Base-by-base conservation (phyloP, 2,113 vertebrate species). In the Nansenia antarctica region DNA sequence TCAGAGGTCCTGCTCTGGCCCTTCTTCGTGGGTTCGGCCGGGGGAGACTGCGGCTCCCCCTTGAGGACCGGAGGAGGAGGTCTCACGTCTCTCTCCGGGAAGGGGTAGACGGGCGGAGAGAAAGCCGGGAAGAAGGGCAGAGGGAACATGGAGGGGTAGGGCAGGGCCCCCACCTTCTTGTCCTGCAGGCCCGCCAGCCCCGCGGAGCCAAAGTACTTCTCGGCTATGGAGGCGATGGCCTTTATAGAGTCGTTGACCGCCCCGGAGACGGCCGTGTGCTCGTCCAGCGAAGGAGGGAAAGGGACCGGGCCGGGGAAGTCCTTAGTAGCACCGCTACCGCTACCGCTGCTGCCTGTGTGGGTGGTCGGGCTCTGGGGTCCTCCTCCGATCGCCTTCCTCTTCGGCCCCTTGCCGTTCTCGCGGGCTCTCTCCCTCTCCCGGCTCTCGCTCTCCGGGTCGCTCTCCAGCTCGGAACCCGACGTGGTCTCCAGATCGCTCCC, bases 221-320 rank as follows among this genome's bases (percentile, higher is more conserved):
- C 98, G 79, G 98, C 96, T 90, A 99, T 99, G 88, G 98, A 99
- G 82, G 97, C 98, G 87, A 99, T 99, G 90, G 98, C 97, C 88
- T 98, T 99, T 91, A 99, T 99, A 91, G 98, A 99, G 95, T 99
- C 97, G 92, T 98, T 98, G 82, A 99, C 98, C 77, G 98, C 96
- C 87, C 98, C 98, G 74, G 97, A 97, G 84, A 98, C 97, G 63
- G 96, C 96, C 77, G 95, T 97, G 79, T 95, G 95, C 90, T 98
- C 96, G 76, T 99, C 98, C 90, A 97, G 92, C 84, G 94, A 92
- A 83, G 96, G 93, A 74, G 94, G 94, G 79, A 95, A 94, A 80
- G 95, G 92, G 76, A 94, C 93, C 86, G 96, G 93, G 87, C 93
- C 92, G 86, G 91, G 93, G 89, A 95, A 93, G 89, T 97, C 94